Conservation (phyloP, 1,140 invertebrate species). For the Magallana angulata region DNA sequence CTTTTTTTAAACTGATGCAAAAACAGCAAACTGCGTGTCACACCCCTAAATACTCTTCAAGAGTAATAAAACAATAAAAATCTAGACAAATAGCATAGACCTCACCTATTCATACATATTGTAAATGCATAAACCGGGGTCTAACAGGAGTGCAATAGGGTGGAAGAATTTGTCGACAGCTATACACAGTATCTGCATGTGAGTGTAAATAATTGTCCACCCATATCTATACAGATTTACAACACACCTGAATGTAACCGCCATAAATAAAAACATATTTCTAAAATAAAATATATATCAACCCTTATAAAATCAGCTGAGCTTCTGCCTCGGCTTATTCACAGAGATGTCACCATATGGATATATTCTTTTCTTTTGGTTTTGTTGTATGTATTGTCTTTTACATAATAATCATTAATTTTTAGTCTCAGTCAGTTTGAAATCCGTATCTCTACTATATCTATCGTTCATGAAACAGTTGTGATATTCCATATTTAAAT, state of each 20-base stretch:
- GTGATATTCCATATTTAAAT: no score
- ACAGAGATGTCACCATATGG: background rate
- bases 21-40: no score
- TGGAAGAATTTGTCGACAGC: background rate
- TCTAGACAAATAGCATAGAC: background rate
- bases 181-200: background rate
- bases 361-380: background rate
- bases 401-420: background rate
- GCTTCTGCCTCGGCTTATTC: background rate
- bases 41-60: background rate
- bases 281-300: background rate
- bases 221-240: background rate
- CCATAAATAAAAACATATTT: background rate
- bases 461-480: no score
- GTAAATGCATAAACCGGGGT: background rate
- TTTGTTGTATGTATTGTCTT: background rate
- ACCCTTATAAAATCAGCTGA: background rate
- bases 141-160: background rate
- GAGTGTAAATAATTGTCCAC: slow-evolving; percentile 29
- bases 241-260: background rate
- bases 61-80: slow-evolving; percentile 20
- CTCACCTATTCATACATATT: background rate
- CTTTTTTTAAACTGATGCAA: background rate
- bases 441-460: no score
- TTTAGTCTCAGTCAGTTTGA: no score